Conservation (phyloP, 2,888 invertebrate genomes). For the Mythimna impura region DNA sequence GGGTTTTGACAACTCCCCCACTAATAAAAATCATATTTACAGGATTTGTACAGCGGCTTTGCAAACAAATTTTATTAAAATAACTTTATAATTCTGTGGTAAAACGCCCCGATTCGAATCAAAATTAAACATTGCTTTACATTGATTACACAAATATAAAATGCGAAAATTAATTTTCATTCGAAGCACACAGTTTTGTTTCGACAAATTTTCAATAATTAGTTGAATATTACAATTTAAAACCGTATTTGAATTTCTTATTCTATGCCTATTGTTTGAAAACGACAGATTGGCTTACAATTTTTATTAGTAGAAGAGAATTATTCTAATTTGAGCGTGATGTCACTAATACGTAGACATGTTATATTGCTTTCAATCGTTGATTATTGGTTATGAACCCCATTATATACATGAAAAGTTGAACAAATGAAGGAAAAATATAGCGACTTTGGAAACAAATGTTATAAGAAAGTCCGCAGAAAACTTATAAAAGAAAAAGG, state of each 20-base stretch:
- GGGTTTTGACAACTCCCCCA: constrained; percentile 75
- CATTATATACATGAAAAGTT: constrained; percentile 61
- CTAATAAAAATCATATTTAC: constrained; percentile 74
- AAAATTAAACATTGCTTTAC: constrained; percentile 34
- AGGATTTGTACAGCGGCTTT: constrained; percentile 60
- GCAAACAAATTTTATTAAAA: constrained; percentile 51
- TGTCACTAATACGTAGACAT: constrained; percentile 74
- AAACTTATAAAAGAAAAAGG: constrained; percentile 53
- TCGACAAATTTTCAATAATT: constrained; percentile 20
- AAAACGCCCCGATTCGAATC: constrained; percentile 44
- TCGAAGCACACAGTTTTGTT: constrained; percentile 35
- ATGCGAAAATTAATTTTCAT: constrained; percentile 34
- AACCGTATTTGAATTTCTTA: constrained; percentile 50
- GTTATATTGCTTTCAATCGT: constrained; percentile 84
- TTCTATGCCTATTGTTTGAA: constrained; percentile 55
- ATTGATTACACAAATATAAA: constrained; percentile 20
- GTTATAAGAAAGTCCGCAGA: constrained; percentile 48
- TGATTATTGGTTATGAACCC: constrained; percentile 71
- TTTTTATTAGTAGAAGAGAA: constrained; percentile 77
- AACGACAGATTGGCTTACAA: constrained; percentile 54
- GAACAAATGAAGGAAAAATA: constrained; percentile 44
- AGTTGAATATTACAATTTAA: constrained; percentile 45
- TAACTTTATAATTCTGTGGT: constrained; percentile 20
- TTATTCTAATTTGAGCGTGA: constrained; percentile 86
- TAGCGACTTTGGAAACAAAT: constrained; percentile 60